Conservation (phyloP, 1,140 invertebrate species). For the Himalopsyche phryganea region DNA sequence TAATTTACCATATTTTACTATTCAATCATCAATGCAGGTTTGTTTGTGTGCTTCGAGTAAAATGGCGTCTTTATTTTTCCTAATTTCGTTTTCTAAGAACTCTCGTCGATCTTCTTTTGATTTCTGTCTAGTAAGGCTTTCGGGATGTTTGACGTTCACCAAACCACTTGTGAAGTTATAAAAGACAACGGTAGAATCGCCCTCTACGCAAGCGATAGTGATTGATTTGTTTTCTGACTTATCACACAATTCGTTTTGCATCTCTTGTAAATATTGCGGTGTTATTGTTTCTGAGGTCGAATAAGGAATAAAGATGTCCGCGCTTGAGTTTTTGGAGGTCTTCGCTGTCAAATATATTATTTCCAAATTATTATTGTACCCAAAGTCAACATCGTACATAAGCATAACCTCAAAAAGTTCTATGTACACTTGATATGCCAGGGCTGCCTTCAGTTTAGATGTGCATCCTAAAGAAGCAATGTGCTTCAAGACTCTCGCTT, state of each 20-base stretch:
- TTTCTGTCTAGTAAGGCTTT: constrained; percentile 20
- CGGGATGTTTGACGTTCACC: constrained; percentile 21
- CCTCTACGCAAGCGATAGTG: constrained; percentile 22
- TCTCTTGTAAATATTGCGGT: constrained; percentile 10
- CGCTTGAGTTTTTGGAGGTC: constrained; percentile 11
- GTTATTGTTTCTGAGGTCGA: constrained; percentile 17
- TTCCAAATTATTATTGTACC: constrained; percentile 10
- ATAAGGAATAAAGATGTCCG: constrained; percentile 24
- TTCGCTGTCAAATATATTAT: constrained; percentile 26
- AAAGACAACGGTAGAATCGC: constrained; percentile 26
- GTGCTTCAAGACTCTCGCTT: constrained; percentile 18
- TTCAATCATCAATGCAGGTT: constrained; percentile 12
- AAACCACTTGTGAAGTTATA: constrained; percentile 25
- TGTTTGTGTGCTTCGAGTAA: constrained; percentile 23
- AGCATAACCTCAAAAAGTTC: constrained; percentile 28
- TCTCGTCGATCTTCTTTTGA: constrained; percentile 27
- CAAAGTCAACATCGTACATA: constrained; percentile 29
- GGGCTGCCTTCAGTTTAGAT: constrained; percentile 14
- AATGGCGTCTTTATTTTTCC: constrained; percentile 21
- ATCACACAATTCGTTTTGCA: constrained; percentile 25
- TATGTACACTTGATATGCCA: constrained; percentile 29
- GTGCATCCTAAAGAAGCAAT: constrained; percentile 22
- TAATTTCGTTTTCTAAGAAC: constrained; percentile 28
- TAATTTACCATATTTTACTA: no score
- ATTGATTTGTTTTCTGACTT: constrained; percentile 6